Conservation (phyloP, 2,797 vertebrate species). For the Mastacembelus armatus region DNA sequence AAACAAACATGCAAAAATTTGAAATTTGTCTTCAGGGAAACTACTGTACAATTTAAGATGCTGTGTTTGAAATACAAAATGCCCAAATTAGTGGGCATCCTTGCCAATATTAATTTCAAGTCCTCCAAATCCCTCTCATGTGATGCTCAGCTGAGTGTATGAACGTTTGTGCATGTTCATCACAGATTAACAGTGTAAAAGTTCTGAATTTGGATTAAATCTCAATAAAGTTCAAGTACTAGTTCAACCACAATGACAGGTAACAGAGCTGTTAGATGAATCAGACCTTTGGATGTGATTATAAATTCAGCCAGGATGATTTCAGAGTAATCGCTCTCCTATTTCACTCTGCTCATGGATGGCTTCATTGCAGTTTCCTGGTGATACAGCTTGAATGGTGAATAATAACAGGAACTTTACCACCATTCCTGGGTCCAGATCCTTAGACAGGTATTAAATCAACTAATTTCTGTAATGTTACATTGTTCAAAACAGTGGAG, state of each 20-base stretch:
- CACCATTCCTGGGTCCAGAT: no score
- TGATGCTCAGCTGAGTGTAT: slow-evolving; percentile 86
- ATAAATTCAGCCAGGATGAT: not conserved
- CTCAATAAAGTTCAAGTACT: not conserved
- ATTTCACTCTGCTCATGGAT: not conserved
- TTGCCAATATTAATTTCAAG: slow-evolving; percentile 24
- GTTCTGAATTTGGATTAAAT: slow-evolving; percentile 41
- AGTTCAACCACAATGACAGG: not conserved
- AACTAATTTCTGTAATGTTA: not conserved
- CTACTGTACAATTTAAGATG: no score
- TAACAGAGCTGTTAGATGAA: not conserved
- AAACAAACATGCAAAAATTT: no score
- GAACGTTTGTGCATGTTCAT: slow-evolving; percentile 24
- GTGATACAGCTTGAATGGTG: no score
- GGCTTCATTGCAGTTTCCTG: not conserved
- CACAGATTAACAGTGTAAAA: slow-evolving; percentile 51
- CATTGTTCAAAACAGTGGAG: not conserved
- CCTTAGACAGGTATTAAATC: no score
- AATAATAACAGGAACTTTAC: no score
- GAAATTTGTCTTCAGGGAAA: no score
- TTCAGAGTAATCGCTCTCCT: not conserved
- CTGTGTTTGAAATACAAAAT: no score
- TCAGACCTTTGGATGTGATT: not conserved
- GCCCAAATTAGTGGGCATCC: not conserved
- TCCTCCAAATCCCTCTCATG: slow-evolving; percentile 86